phyloP scores from a whole-genome alignment of 1,140 invertebrate genomes.

The Brachionus sp. region DNA sequence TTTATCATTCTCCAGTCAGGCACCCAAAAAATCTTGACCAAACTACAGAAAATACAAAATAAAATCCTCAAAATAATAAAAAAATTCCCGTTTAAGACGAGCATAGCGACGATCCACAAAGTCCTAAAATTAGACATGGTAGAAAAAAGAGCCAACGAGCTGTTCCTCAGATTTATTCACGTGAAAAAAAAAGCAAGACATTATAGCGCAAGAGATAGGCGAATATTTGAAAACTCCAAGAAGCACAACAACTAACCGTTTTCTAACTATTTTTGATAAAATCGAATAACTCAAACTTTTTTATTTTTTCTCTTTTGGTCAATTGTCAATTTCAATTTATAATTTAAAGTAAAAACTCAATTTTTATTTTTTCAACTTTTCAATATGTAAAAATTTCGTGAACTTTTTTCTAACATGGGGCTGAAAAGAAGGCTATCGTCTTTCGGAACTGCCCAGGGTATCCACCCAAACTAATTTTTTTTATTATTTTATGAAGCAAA shows the following conservation, averaged over 20 bases:
- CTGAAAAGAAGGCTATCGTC: too few species aligned
- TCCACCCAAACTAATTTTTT: too few species aligned
- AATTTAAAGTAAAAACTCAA: too few species aligned
- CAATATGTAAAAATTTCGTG: neutral
- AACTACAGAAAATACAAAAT: neutral
- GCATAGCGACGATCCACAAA: neutral
- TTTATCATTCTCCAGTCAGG: neutral
- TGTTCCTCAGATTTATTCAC: neutral
- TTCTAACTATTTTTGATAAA: neutral
- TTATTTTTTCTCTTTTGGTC: too few species aligned
- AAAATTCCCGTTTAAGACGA: neutral
- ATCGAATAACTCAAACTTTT: too few species aligned
- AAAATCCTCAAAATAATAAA: neutral
- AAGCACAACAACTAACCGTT: neutral
- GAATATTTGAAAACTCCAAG: neutral
- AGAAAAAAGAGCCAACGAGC: neutral
- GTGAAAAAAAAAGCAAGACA: neutral
- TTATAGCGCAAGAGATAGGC: neutral
- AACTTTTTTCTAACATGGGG: neutral
- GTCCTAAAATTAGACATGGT: neutral
- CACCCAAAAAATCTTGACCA: neutral
- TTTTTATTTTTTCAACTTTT: too few species aligned
- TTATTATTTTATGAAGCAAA: too few species aligned
- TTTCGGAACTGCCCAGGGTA: too few species aligned
- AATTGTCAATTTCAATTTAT: too few species aligned